phyloP scores from a whole-genome alignment of 1,140 invertebrate genomes.

The Euglossa dilemma region DNA sequence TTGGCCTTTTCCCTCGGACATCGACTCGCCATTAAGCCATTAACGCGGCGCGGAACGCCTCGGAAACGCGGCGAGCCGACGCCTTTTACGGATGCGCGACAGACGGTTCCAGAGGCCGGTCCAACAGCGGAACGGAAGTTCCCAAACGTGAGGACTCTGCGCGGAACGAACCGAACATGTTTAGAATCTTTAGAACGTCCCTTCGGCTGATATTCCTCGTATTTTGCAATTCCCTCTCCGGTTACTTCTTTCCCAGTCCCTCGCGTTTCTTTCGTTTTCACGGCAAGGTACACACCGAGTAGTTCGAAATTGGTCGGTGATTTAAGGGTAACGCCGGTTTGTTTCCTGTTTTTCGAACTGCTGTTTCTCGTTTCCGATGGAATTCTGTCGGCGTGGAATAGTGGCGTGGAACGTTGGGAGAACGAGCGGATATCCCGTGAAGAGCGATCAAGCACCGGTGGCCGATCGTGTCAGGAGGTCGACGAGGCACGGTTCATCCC shows the following conservation, averaged over 20 bases:
- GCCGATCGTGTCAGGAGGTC: constrained; percentile 38
- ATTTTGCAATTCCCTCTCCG: no score
- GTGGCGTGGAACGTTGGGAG: background rate
- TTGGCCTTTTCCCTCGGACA: constrained; percentile 71
- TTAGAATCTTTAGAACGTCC: no score
- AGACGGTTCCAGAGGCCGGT: background rate
- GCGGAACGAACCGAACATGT: background rate
- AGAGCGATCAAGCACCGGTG: constrained; percentile 24
- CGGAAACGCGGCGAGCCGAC: background rate
- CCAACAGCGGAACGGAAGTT: constrained; percentile 4
- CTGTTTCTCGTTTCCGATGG: background rate
- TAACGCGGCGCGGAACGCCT: constrained; percentile 57
- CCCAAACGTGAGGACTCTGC: background rate
- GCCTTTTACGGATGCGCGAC: constrained; percentile 40
- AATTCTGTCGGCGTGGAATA: background rate
- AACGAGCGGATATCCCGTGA: constrained; percentile 27
- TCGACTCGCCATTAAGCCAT: constrained; percentile 78
- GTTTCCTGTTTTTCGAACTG: no score
- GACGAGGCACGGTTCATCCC: constrained; percentile 37
- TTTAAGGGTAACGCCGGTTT: no score
- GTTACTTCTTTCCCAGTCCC: no score
- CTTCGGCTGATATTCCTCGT: no score
- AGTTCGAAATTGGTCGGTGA: no score
- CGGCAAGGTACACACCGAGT: no score
- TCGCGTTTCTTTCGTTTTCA: no score